Evolutionary conservation across 1,140 invertebrate genomes (phyloP), one percentile per base, ranked within the genome.

Genomic region (Scaptodrosophila lebanonensis): DNA sequence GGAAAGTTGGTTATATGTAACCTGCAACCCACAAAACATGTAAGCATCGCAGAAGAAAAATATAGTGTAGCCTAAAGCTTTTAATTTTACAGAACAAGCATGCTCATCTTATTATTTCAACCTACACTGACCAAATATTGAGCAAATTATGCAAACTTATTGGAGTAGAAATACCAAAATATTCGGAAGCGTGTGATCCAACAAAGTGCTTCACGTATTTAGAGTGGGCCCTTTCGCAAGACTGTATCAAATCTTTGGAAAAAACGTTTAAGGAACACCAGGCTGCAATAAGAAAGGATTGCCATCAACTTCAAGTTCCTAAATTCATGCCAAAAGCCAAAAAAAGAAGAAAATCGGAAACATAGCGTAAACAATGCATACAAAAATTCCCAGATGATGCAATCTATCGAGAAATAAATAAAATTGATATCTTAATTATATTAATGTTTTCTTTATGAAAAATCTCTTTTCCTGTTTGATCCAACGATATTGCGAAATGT

Each of bases 21-120:
- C 89, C 89, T 99, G 20, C 98, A 99, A 88, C 92, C 95, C 29
- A 99, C 98, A 11, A 98, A 98, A 91, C 95, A 97, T 89, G 95
- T 96, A 90, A 91, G 90, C 89, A 48, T 27, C 20, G 1, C 2
- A 2, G 15, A 15, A 20, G 2, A n/a, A 20, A 15, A n/a, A 16
- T 36, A n/a, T 8, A 8, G 13, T 36, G 5, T 15, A 42, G 11
- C 3, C 6, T n/a, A 0, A 43, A 17, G 1, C 1, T 51, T 20
- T 33, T 22, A 32, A 38, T 7, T 87, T 92, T 88, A 36, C 72
- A 96, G 93, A 96, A 99, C 76, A 95, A 95, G 75, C 95, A 97
- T 88, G 95, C 95, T 18, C 93, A 97, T 87, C 87, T 99, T 39
- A 91, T 95, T 40, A 96, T 98, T 62, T 93, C 96, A 76, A 91